phyloP scores from a whole-genome alignment of 1,140 invertebrate species.

The Drosophila sechellia region DNA sequence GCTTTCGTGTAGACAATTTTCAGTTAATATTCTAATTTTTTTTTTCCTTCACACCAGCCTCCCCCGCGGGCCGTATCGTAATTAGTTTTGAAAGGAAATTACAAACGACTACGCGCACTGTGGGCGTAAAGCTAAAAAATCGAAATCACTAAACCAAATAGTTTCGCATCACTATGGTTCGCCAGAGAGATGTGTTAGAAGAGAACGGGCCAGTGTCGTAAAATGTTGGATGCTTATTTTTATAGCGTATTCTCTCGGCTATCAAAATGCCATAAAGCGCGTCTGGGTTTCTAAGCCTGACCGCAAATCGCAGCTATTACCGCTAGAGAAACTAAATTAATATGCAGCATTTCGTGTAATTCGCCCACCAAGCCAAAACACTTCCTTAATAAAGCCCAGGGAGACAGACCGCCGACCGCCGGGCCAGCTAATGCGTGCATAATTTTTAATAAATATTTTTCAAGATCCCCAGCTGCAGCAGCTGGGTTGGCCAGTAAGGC shows the following conservation, averaged over 20 bases:
- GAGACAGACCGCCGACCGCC: constrained; percentile 12
- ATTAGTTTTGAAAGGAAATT: constrained; percentile 74
- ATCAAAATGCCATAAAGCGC: constrained; percentile 64
- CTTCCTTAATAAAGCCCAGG: constrained; percentile 68
- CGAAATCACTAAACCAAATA: constrained; percentile 27
- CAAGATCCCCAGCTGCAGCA: constrained; percentile 61
- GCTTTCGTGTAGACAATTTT: constrained; percentile 56
- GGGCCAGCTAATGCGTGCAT: constrained; percentile 74
- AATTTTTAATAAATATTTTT: constrained; percentile 83
- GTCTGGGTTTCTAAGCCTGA: constrained; percentile 28
- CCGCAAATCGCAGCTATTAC: constrained; percentile 49
- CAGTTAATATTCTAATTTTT: constrained; percentile 54
- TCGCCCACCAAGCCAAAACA: constrained; percentile 68
- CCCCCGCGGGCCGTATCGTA: constrained; percentile 16
- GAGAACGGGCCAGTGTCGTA: constrained; percentile 31
- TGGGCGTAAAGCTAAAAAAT: constrained; percentile 47
- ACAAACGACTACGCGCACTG: constrained; percentile 42
- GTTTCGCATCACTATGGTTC: constrained; percentile 4
- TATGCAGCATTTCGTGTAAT: constrained; percentile 75
- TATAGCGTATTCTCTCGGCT: constrained; percentile 58
- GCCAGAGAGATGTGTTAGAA: not conserved
- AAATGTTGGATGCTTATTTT: constrained; percentile 50
- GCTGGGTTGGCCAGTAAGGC: constrained; percentile 12
- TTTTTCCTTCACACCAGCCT: not conserved
- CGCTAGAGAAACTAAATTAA: constrained; percentile 55